Conservation (phyloP, 2,113 vertebrate species). For the Enhydra lutris region DNA sequence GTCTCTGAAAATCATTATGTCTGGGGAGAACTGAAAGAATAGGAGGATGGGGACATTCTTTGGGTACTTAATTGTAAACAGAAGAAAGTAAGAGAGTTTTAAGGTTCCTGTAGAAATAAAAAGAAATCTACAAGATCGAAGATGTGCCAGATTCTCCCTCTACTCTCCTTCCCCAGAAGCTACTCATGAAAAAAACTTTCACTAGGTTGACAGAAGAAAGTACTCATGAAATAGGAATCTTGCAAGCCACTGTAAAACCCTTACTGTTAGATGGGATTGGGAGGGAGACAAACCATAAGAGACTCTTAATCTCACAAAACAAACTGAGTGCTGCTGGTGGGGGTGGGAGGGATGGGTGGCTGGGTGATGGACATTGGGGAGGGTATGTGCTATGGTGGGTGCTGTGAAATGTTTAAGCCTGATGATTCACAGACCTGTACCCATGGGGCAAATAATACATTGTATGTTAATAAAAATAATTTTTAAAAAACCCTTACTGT, state of each 20-base stretch:
- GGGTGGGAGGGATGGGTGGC: too few species aligned
- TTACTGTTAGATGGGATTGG: neutral
- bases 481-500: neutral
- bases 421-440: too few species aligned
- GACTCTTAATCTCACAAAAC: too few species aligned
- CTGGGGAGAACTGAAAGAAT: neutral
- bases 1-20: neutral
- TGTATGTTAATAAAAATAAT: too few species aligned
- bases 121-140: neutral
- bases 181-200: neutral
- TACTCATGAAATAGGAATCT: neutral
- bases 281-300: too few species aligned
- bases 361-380: too few species aligned
- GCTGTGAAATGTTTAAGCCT: too few species aligned
- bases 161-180: neutral
- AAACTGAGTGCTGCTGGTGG: too few species aligned
- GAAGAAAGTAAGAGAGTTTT: neutral
- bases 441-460: too few species aligned
- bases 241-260: neutral
- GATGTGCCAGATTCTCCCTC: neutral
- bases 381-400: too few species aligned
- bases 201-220: neutral
- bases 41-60: neutral
- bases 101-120: neutral
- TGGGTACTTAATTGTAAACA: neutral